These are phyloP conservation scores for Periparus ater DNA, from an alignment of 2,797 vertebrate genomes.

Conservation along the genomic window DNA sequence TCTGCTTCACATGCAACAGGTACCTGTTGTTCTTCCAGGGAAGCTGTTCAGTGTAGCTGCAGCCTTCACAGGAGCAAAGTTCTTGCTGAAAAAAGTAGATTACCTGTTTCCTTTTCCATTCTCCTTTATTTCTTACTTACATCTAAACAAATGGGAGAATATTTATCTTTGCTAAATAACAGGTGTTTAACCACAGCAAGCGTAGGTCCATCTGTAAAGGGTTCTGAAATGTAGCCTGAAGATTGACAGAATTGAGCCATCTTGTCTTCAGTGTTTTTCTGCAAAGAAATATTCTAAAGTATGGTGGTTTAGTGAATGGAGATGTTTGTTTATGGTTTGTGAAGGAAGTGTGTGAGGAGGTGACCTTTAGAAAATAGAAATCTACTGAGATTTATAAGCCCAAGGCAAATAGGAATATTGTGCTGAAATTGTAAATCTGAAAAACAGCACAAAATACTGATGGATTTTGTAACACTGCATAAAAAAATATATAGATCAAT, in stretches of 20 bases:
- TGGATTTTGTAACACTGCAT: neutral
- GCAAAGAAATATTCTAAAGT: neutral
- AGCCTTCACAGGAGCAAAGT: neutral
- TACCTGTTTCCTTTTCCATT: neutral
- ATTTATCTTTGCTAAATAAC: neutral
- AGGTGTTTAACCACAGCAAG: neutral
- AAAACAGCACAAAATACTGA: neutral
- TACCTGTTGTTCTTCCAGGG: conserved; percentile 51
- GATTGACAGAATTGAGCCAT: neutral
- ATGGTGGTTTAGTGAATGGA: neutral
- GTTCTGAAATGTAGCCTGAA: neutral
- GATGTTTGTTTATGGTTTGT: neutral
- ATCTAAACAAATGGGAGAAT: neutral
- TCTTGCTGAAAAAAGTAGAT: neutral
- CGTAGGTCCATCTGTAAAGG: neutral
- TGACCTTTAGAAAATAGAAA: conserved; percentile 50
- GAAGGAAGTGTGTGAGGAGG: neutral
- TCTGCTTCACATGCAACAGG: conserved; percentile 97
- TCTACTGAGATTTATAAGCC: neutral
- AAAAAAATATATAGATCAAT: neutral
- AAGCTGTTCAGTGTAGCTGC: neutral
- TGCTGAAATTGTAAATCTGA: conserved; percentile 9
- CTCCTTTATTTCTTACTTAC: neutral
- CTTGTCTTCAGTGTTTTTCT: neutral
- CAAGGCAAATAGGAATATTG: neutral